A percentile compares a stretch with the other conserved stretches of the same genome.
phyloP scores from a whole-genome alignment of 2,888 invertebrate species.

The Orchesella flavescens region DNA sequence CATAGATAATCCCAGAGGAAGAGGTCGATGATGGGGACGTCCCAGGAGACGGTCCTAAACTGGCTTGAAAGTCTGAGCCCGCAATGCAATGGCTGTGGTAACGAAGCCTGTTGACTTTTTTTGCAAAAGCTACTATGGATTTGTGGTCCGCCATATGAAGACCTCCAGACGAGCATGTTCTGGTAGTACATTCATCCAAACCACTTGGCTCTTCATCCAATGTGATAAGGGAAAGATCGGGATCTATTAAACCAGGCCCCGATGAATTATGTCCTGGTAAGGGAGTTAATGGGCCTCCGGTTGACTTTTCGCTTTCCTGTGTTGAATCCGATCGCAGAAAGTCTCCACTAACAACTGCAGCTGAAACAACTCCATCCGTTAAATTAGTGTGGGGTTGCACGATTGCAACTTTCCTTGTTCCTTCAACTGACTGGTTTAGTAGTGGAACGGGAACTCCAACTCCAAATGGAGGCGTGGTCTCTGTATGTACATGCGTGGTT shows the following conservation, averaged over 20 bases:
- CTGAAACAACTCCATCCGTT: constrained; percentile 14
- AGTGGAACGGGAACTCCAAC: neutral
- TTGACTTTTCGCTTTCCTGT: constrained; percentile 30
- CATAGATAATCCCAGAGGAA: constrained; percentile 17
- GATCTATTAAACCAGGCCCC: constrained; percentile 49
- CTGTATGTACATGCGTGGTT: constrained; percentile 16
- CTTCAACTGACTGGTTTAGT: neutral
- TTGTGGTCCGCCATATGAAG: constrained; percentile 79
- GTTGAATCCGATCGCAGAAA: constrained; percentile 1
- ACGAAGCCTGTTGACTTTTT: constrained; percentile 78
- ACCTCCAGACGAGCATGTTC: constrained; percentile 78
- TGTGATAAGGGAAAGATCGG: constrained; percentile 51
- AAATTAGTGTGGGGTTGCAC: constrained; percentile 39
- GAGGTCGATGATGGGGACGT: constrained; percentile 64
- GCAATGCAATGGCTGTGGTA: constrained; percentile 80
- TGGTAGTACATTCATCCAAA: constrained; percentile 73
- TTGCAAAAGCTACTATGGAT: constrained; percentile 76
- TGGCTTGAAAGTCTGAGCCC: constrained; percentile 72
- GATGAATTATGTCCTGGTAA: constrained; percentile 31
- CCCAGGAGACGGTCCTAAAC: constrained; percentile 65
- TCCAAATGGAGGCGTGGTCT: neutral
- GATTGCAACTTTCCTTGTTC: constrained; percentile 25
- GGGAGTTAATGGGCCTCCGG: constrained; percentile 68
- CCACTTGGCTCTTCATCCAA: constrained; percentile 51
- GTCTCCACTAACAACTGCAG: too few relatives aligned